Evolutionary conservation across 2,797 vertebrate species (phyloP), one percentile per base, ranked within the genome.

Genomic region (Acipenser transmontanus): DNA sequence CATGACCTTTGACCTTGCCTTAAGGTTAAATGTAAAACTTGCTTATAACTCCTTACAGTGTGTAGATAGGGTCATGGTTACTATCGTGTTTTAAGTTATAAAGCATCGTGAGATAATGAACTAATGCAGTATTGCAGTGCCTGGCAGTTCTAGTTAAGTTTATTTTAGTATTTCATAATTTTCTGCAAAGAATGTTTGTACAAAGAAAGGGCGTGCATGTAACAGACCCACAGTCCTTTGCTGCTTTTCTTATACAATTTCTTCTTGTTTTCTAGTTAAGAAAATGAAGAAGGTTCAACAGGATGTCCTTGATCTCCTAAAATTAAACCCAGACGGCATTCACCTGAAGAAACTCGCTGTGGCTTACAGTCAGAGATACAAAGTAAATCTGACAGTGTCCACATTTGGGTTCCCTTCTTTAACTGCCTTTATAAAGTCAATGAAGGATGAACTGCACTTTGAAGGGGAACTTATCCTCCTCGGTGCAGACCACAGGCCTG

Each of bases 371-470:
- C 64, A 78, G 72, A 73, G 9, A 57, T 86, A 88, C 73, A 47
- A 47, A 11, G 0, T 66, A 0, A 80, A 84, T 10, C 51, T 91
- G 61, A 9, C 3, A 0, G 1, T 81, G 4, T 52, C 67, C 49
- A 48, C 73, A 7, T 14, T 86, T 52, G 89, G 88, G 13, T 87
- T 85, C 54, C 14, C 14, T 17, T 78, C 73, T 0, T 6, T 84
- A 4, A 7, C 61, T 10, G 7, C 7, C n/a, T 77, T 88, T 1
- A 34, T 89, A 6, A 63, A 66, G 8, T 79, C 74, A n/a, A 62
- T 88, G 49, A 65, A 69, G 1, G 64, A 62, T 0, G 72, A 82
- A 64, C 66, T 91, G 1, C 60, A 73, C 10, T 57, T 87, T 49
- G 69, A 52, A 3, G 76, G 68, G 3, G 63, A 82, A 0, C 10